Percentiles rank a stretch among this genome's conserved stretches.
phyloP scores from a whole-genome alignment of 2,888 invertebrate species.

The Cephus rjabovi region DNA sequence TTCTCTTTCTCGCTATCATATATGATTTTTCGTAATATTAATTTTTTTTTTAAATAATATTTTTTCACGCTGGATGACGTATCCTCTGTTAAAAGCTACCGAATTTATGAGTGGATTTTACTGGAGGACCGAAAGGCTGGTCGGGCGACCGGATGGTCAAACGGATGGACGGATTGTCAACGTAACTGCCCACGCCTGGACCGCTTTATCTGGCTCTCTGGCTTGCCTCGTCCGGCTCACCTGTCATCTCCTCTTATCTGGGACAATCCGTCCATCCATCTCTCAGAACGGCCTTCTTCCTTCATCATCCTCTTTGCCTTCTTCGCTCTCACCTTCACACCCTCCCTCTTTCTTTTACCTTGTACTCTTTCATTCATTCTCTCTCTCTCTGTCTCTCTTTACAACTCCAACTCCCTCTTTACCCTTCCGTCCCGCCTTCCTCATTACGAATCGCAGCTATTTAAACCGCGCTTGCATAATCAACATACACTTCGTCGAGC shows the following conservation, averaged over 20 bases:
- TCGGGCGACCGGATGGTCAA: background rate
- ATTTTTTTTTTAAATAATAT: background rate
- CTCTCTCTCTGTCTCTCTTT: constrained; percentile 14
- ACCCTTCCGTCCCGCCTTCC: background rate
- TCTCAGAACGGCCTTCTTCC: constrained; percentile 29
- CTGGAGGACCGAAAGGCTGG: background rate
- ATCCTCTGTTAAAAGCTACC: background rate
- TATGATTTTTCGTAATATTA: background rate
- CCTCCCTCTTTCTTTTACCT: background rate
- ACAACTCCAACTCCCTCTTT: background rate
- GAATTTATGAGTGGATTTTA: background rate
- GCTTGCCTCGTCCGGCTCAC: constrained; percentile 43
- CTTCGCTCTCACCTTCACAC: constrained; percentile 7
- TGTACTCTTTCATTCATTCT: constrained; percentile 1
- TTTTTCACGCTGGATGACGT: background rate
- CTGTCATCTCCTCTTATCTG: constrained; percentile 59
- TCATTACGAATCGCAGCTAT: background rate
- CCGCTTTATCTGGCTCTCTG: constrained; percentile 42
- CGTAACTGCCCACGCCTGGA: constrained; percentile 31
- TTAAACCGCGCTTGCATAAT: background rate
- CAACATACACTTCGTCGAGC: constrained; percentile 2
- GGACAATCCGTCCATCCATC: constrained; percentile 51
- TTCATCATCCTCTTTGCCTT: constrained; percentile 9
- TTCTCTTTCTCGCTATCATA: background rate
- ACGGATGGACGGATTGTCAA: constrained; percentile 27